Evolutionary conservation across 2,888 invertebrate genomes (phyloP), one percentile per base, ranked within the genome.

Genomic region (Drosophila paranaensis): DNA sequence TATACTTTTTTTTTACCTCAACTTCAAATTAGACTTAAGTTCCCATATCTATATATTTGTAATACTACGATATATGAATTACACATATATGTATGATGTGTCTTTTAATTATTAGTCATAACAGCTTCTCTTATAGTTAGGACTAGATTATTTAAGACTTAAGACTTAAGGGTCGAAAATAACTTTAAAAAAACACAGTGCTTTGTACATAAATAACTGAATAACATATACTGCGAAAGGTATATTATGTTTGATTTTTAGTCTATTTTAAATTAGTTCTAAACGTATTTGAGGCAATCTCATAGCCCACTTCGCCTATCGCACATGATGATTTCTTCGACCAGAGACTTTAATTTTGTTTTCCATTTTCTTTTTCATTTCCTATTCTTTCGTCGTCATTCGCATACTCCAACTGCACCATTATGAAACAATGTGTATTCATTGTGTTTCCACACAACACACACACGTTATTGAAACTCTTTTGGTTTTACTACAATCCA

Each of bases 401-500:
- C 81, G 50, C 88, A 81, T 74, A 77, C 50, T 77, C 58, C 64
- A 71, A 74, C 63, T 74, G 72, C 88, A 83, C 89, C 68, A 81
- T 71, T 58, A 63, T 42, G 39, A 25, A 55, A 69, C 53, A 54
- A 73, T 60, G 45, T 88, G 68, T 76, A 75, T 46, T 66, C 62
- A 64, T 78, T 88, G 81, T 89, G 78, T 72, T 77, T 25, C 53
- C 48, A 70, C 53, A 60, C 46, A 37, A 55, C 14, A 50, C 58
- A 77, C 65, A 53, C 13, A 54, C 61, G n/a, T n/a, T n/a, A n/a
- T 77, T 63, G 56, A 42, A 71, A 75, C 66, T 54, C 61, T 75
- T 88, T 88, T 85, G 68, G 75, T 81, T 74, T 81, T 40, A 87
- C 68, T 68, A 84, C 62, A 77, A 85, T 58, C 65, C 66, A 83